phyloP scores from a whole-genome alignment of 37 sponge, comb jelly and placozoan genomes.

The Halichondria panicea region DNA sequence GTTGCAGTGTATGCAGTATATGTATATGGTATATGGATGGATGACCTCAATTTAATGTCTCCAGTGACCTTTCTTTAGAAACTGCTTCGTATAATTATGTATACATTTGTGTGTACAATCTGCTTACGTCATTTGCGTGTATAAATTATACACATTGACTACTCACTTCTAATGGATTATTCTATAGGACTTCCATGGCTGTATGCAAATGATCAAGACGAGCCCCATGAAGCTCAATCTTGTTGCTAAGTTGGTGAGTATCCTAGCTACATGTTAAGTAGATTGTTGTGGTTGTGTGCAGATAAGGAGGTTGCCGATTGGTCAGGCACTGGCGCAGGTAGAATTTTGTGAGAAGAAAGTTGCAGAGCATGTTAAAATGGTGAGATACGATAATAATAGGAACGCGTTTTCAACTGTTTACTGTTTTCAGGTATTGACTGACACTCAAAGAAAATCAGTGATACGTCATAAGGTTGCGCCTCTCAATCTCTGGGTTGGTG shows the following conservation, averaged over 20 bases:
- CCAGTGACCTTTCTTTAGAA: too few species aligned
- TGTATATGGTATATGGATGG: too few species aligned
- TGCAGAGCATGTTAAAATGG: slow-evolving; percentile 56
- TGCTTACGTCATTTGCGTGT: background rate
- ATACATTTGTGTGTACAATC: background rate
- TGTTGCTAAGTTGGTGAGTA: slow-evolving; percentile 74
- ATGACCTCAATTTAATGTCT: too few species aligned
- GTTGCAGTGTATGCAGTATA: too few species aligned
- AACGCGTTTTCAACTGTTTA: background rate
- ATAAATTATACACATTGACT: background rate
- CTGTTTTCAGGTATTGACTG: slow-evolving; percentile 46
- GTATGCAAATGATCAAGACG: slow-evolving; percentile 43
- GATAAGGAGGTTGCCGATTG: slow-evolving; percentile 70
- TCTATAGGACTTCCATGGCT: slow-evolving; percentile 68
- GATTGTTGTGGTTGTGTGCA: background rate
- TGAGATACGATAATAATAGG: slow-evolving; percentile 18
- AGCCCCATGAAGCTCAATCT: slow-evolving; percentile 84
- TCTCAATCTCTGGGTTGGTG: slow-evolving; percentile 77
- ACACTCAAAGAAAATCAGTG: slow-evolving; percentile 72
- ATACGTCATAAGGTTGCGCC: slow-evolving; percentile 28
- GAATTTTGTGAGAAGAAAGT: slow-evolving; percentile 82
- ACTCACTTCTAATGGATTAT: slow-evolving; percentile 51
- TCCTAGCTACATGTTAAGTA: background rate
- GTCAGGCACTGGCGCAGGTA: slow-evolving; percentile 72
- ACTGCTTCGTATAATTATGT: too few species aligned